Evolutionary conservation across 2,113 vertebrate genomes (phyloP).

Genomic region (Budorcas taxicolor): DNA sequence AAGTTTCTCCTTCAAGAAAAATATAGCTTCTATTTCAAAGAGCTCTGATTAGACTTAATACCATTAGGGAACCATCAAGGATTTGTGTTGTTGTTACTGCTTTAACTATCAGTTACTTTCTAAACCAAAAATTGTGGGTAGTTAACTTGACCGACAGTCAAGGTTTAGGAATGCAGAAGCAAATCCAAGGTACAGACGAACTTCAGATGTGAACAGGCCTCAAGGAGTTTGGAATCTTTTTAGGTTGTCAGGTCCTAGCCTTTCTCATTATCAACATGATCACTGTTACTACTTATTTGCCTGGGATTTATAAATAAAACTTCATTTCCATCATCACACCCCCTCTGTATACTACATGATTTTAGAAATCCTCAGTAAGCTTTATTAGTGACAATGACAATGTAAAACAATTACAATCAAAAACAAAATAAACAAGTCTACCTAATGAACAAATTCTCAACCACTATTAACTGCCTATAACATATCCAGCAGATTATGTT

Average conservation of each 20-base stretch:
- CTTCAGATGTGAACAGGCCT: constrained; percentile 75
- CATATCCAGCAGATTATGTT: constrained; percentile 68
- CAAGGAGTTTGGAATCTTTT: constrained; percentile 36
- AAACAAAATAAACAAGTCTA: constrained; percentile 74
- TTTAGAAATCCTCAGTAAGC: constrained; percentile 59
- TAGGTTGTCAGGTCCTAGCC: constrained; percentile 60
- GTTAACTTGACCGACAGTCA: constrained; percentile 77
- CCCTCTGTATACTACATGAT: constrained; percentile 16
- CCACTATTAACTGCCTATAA: constrained; percentile 64
- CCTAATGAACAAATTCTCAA: constrained; percentile 72
- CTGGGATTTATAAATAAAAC: constrained; percentile 30
- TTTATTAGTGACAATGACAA: constrained; percentile 72
- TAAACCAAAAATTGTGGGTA: constrained; percentile 77
- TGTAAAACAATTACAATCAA: constrained; percentile 70
- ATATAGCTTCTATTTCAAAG: constrained; percentile 76
- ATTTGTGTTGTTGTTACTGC: constrained; percentile 76
- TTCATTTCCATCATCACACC: not conserved
- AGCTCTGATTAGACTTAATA: constrained; percentile 73
- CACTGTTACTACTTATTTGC: not conserved
- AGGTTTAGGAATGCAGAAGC: constrained; percentile 78
- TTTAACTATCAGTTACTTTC: constrained; percentile 75
- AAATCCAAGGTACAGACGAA: constrained; percentile 77
- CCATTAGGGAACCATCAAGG: constrained; percentile 74
- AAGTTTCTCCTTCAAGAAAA: constrained; percentile 74
- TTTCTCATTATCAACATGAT: not conserved